A percentile compares a stretch with the other conserved stretches of the same genome.
phyloP scores from a whole-genome alignment of 2,113 vertebrate genomes.

The Ammodramus savannarum region DNA sequence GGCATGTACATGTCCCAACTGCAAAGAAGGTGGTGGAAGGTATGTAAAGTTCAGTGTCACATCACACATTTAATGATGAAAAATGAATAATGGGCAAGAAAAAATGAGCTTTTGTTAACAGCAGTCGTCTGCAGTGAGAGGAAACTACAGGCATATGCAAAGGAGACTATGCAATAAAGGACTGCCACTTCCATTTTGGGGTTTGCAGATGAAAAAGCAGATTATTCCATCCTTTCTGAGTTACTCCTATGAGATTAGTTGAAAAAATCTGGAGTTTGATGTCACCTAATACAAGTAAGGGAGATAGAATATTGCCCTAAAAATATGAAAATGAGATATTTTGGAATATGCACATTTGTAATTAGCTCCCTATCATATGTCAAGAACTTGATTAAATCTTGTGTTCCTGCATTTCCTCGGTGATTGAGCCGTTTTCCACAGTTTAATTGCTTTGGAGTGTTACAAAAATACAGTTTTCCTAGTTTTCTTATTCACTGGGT shows the following conservation, averaged over 20 bases:
- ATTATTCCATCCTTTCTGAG: background rate
- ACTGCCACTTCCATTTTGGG: background rate
- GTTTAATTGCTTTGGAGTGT: conserved; percentile 14
- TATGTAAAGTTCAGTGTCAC: conserved; percentile 59
- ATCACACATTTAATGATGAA: background rate
- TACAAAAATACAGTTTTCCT: background rate
- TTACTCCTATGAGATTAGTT: background rate
- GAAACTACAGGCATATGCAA: background rate
- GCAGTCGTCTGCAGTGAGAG: background rate
- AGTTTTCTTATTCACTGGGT: background rate
- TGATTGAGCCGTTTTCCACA: background rate
- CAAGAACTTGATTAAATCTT: conserved; percentile 23
- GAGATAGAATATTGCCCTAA: background rate
- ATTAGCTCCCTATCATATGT: background rate
- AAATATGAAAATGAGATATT: conserved; percentile 12
- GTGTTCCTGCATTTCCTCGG: background rate
- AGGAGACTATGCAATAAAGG: background rate
- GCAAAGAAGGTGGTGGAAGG: conserved; percentile 97
- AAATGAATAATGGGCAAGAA: background rate
- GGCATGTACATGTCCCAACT: conserved; percentile 98
- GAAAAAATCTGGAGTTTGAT: background rate
- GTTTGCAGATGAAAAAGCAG: background rate
- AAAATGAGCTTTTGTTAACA: background rate
- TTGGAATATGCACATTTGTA: background rate
- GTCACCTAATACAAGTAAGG: background rate